Evolutionary conservation across 2,797 vertebrate species (phyloP).

Genomic region (Sebastes alutus): DNA sequence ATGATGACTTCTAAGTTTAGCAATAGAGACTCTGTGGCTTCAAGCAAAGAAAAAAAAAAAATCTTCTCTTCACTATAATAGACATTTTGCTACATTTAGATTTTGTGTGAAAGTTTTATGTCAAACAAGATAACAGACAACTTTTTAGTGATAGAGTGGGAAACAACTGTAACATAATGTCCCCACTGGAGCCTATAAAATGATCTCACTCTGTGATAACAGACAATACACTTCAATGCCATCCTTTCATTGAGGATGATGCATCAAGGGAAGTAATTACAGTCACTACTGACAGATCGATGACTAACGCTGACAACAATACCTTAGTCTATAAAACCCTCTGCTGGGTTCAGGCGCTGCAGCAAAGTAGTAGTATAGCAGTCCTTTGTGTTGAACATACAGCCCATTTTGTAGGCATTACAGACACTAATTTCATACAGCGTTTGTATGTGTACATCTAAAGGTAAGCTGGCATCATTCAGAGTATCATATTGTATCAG

Average conservation of each 20-base stretch:
- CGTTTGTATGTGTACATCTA: conserved; percentile 18
- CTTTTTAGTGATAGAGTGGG: not conserved
- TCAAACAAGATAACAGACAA: conserved; percentile 7
- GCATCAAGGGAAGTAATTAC: conserved; percentile 73
- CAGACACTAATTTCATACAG: conserved; percentile 29
- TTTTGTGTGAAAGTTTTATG: conserved; percentile 8
- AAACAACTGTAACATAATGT: conserved; percentile 36
- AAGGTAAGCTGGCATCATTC: conserved; percentile 69
- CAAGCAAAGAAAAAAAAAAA: conserved; percentile 4
- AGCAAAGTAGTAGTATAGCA: conserved; percentile 10
- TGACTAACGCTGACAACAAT: conserved; percentile 74
- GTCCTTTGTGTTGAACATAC: conserved; percentile 35
- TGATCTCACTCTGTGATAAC: conserved; percentile 69
- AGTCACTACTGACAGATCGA: conserved; percentile 73
- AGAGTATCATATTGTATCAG: conserved; percentile 16
- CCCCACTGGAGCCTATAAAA: conserved; percentile 40
- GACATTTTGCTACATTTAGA: conserved; percentile 17
- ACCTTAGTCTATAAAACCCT: conserved; percentile 72
- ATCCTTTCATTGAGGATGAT: conserved; percentile 71
- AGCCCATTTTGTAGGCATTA: conserved; percentile 22
- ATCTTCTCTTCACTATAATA: not conserved
- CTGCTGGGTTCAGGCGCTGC: conserved; percentile 35
- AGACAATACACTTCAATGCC: conserved; percentile 60
- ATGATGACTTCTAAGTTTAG: conserved; percentile 21
- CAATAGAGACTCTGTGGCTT: not conserved